Base-by-base conservation (phyloP, 2,888 invertebrate species). In the Lepidocyrtinus sp. region DNA sequence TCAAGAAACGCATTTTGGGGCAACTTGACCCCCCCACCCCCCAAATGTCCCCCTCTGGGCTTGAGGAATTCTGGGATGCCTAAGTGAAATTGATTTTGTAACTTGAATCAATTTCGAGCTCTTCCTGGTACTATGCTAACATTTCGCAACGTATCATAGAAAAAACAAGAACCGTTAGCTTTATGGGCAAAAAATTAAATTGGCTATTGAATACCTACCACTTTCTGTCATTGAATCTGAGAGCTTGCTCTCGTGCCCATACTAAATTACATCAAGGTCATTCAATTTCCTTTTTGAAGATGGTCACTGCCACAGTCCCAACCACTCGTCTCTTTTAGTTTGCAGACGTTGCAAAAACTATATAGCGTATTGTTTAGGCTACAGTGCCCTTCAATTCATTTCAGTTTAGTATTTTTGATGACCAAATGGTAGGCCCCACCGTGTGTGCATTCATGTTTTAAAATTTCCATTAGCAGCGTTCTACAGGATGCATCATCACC, bases 201-300 rank as follows among this genome's bases (percentile, higher is more conserved):
- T 36, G 36, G 12, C 36, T 36, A 7, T 36, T 21, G n/a, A 64
- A n/a, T 9, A 9, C 64, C 9, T 27, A 26, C 63, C 25, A 9
- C 21, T 17, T 64, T 65, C 65, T 36, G 27, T 65, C 65, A 26
- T 65, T 26, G 12, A 36, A 36, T 24, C 2, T 17, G n/a, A 64
- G 27, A 15, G 17, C 27, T 19, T 24, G 26, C 19, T 24, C 46
- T 15, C 24, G 7, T 59, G 55, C 70, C 70, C 61, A 26, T 70
- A 17, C 59, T 1, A 59, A 61, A 70, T 70, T 19, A 7, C 69
- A 25, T 69, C 55, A 69, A 69, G 69, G 70, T n/a, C 70, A 61
- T 21, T 25, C 27, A 19, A 61, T 70, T 70, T 70, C 70, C 70
- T 70, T 26, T 19, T 70, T 36, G 36, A 36, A 36, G 68, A 68